Evolutionary conservation across 37 sponge, comb jelly and placozoan genomes (phyloP), one percentile per base, ranked within the genome.

Genomic region (Oopsacas minuta): DNA sequence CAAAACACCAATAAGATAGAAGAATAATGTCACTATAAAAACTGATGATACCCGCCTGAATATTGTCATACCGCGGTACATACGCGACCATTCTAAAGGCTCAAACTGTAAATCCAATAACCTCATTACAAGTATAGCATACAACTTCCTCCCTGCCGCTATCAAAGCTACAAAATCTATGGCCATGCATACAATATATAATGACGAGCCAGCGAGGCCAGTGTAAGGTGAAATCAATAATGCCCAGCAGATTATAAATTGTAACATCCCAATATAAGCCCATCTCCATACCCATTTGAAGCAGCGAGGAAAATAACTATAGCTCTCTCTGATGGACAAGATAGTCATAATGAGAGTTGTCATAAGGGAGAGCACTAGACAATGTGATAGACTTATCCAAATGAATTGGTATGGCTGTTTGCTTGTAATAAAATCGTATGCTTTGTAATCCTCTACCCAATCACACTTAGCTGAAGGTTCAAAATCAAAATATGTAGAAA

Each of bases 361-460:
- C 75, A 61, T 61, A 34, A 61, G 75, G 75, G 75, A 61, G 22
- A 61, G 75, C 75, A 61, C 75, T 25, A 61, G 28, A 12, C 75
- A 61, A 12, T 61, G 75, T 3, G 75, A 10, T 25, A 61, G 75
- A 12, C 75, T 61, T 32, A 61, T 61, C 75, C 75, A 61, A 32
- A 61, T 61, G 30, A 61, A 61, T 34, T 61, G 75, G 75, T 61
- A 61, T 25, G 75, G 75, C 75, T 61, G 75, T 61, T 34, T 61
- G 30, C 75, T 61, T 3, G 75, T 61, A 3, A 61, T 61, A n/a
- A 61, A 61, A 34, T 61, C 75, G 75, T 61, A 61, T 12, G 75
- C 75, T n/a, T n/a, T 61, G 75, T 61, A 61, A 10, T 12, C 17
- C 28, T 61, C 17, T 25, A 61, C 75, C 75, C 75, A 61, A 25